Evolutionary conservation across 2,888 invertebrate species (phyloP).

Genomic region (Zaprionus obscuricornis): DNA sequence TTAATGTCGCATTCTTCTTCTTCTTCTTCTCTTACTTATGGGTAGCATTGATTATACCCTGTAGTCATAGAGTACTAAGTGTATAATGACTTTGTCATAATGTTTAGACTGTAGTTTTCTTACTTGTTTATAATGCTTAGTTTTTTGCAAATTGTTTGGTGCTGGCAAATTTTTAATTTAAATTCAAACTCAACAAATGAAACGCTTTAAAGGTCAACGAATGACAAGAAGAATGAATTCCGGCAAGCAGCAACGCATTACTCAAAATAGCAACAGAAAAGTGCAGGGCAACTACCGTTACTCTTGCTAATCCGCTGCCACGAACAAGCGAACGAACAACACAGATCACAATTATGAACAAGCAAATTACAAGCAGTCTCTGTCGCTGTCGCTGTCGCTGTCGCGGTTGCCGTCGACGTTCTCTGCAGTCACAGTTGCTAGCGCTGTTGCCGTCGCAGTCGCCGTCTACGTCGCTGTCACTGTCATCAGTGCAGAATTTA

Average conservation of each 20-base stretch:
- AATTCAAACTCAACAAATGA: slow-evolving; percentile 32
- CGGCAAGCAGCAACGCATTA: slow-evolving; percentile 57
- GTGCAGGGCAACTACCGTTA: slow-evolving; percentile 63
- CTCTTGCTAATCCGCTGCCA: slow-evolving; percentile 50
- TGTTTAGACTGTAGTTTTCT: too few species aligned
- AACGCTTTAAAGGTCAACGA: slow-evolving; percentile 69
- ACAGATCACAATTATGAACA: slow-evolving; percentile 61
- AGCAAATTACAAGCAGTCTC: slow-evolving; percentile 32
- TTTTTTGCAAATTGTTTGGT: slow-evolving; percentile 1
- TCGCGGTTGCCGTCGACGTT: slow-evolving; percentile 14
- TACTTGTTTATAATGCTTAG: too few species aligned
- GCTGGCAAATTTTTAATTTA: too few species aligned
- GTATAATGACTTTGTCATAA: too few species aligned
- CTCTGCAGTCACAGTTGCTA: background rate
- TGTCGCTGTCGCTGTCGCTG: background rate
- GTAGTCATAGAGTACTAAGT: too few species aligned
- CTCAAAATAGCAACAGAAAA: slow-evolving; percentile 58
- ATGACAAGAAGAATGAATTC: slow-evolving; percentile 72
- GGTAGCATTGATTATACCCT: too few species aligned
- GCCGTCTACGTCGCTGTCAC: too few species aligned
- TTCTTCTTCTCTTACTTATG: too few species aligned
- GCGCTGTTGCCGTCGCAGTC: too few species aligned
- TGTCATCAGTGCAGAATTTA: too few species aligned
- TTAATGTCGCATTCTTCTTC: too few species aligned
- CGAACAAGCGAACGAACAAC: background rate